Base-by-base conservation (phyloP, 2,113 vertebrate species). In the Choloepus hoffmanni region DNA sequence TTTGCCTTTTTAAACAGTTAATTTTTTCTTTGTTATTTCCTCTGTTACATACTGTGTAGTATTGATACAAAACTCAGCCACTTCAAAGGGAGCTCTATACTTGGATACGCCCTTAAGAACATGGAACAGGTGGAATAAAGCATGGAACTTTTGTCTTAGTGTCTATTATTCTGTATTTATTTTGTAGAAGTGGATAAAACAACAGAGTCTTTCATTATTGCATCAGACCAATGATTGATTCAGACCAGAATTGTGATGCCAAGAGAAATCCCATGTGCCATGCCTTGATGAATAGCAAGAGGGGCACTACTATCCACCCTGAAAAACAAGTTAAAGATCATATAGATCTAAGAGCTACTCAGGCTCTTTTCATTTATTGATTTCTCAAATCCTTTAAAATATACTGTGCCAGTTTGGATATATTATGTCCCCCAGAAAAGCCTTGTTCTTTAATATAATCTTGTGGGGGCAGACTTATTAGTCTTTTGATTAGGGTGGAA, bases 1-100 rank as follows among this genome's bases (percentile, higher is more conserved):
- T 88, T 87, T 85, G 26, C 21, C 74, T 50, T 96, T 95, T 92
- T 94, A 33, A 68, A 26, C 40, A 73, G 43, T 77, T 70, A 88
- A 2, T 53, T 91, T 93, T 89, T 60, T 11, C 55, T 85, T 93
- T 83, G 58, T 67, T 68, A 76, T 93, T 89, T 53, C 13, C 55
- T 85, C 90, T 86, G 58, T 67, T 68, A 72, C 7, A 26, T 45
- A n/a, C 1, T 43, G 11, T 82, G 13, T 84, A 48, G 18, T n/a
- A n/a, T 7, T 73, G 30, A 65, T 53, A 16, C 11, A 82, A 84
- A 79, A 84, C 19, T 48, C 5, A 13, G 18, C 33, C 45, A 26
- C 48, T 74, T 93, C 76, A 58, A 70, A 79, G 26, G 58, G 70
- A 63, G 26, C 6, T 48, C 10, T 77, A 2, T 36, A 63, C 89